phyloP scores from a whole-genome alignment of 2,113 vertebrate genomes.

The Dipodomys ordii region DNA sequence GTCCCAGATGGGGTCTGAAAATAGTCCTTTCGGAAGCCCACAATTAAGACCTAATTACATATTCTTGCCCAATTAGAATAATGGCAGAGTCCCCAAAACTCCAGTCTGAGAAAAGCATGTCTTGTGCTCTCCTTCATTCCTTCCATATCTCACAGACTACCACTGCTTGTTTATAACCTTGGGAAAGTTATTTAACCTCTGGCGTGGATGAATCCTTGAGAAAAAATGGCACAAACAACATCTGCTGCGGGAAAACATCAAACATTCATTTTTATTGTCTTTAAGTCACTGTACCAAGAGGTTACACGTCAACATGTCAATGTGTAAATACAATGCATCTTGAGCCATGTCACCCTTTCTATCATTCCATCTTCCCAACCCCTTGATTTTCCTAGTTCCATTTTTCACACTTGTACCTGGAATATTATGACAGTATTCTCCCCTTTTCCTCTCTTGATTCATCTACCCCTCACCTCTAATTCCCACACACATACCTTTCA shows the following conservation, averaged over 20 bases:
- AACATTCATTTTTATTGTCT: too few species aligned
- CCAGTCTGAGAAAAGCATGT: not conserved
- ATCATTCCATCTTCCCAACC: too few species aligned
- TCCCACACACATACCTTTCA: too few species aligned
- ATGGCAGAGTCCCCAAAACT: conserved; percentile 42
- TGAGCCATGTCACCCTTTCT: too few species aligned
- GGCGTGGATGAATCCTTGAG: not conserved
- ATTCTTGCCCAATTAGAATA: conserved; percentile 58
- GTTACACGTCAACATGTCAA: too few species aligned
- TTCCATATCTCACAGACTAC: not conserved
- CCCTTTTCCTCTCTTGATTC: too few species aligned
- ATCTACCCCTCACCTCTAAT: too few species aligned
- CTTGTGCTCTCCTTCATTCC: not conserved
- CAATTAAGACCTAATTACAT: conserved; percentile 62
- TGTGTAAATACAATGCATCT: too few species aligned
- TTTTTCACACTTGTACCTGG: too few species aligned
- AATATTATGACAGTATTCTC: too few species aligned
- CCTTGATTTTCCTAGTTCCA: too few species aligned
- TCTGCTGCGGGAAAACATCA: not conserved
- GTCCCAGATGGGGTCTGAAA: conserved; percentile 70
- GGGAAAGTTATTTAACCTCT: not conserved
- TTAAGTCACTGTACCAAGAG: too few species aligned
- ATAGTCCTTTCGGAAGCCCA: conserved; percentile 70
- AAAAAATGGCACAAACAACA: not conserved
- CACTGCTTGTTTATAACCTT: not conserved